phyloP scores from a whole-genome alignment of 2,888 invertebrate species.

The Nomada fabriciana region DNA sequence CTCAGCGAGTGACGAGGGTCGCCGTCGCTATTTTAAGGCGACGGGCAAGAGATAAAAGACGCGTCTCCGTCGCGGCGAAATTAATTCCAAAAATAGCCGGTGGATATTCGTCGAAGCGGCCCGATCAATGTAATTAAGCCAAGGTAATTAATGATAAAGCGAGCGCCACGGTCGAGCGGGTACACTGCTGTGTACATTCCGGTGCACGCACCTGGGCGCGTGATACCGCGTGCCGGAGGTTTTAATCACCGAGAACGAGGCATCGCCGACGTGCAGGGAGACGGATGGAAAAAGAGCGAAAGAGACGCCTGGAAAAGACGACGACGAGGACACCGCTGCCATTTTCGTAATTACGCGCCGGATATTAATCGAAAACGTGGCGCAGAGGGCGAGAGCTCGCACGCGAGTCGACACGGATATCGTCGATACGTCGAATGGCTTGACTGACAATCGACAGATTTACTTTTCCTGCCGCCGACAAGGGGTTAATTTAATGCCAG shows the following conservation, averaged over 20 bases:
- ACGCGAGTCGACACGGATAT: too few relatives aligned
- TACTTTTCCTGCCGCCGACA: too few relatives aligned
- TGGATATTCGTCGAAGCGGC: conserved; percentile 39
- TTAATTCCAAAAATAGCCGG: conserved; percentile 17
- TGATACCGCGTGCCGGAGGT: conserved; percentile 45
- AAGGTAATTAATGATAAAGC: conserved; percentile 61
- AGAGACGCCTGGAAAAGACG: conserved; percentile 46
- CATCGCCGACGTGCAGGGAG: background rate
- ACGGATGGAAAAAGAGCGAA: background rate
- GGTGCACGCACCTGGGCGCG: conserved; percentile 20
- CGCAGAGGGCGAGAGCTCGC: background rate
- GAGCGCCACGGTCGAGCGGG: conserved; percentile 30
- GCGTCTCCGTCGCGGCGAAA: background rate
- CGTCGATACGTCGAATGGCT: too few relatives aligned
- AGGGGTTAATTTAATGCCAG: too few relatives aligned
- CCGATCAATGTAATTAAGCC: conserved; percentile 64
- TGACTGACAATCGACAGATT: conserved; percentile 33
- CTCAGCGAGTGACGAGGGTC: too few relatives aligned
- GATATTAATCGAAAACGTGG: conserved; percentile 72
- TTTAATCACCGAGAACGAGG: conserved; percentile 57
- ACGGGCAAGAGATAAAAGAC: too few relatives aligned
- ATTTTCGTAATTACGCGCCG: conserved; percentile 74
- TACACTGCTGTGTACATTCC: background rate
- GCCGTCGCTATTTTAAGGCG: too few relatives aligned
- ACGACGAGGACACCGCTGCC: conserved; percentile 61